Base-by-base conservation (phyloP, 2,797 vertebrate species). In the Gallirallus australis region DNA sequence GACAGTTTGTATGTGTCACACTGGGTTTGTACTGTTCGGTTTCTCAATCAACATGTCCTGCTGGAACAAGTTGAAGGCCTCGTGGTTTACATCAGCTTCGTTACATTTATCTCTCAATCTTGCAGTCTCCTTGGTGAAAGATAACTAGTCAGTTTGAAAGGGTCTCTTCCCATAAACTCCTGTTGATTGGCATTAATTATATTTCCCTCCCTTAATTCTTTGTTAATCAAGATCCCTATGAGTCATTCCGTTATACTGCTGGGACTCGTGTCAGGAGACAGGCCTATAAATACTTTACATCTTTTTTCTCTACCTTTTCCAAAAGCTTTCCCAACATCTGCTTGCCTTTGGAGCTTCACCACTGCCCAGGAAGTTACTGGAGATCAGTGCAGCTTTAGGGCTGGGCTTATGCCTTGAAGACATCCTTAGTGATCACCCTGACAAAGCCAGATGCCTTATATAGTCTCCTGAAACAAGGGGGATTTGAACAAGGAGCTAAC, bases 111-210 rank as follows among this genome's bases (percentile, higher is more conserved):
- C 95, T 42, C 68, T 95, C 84, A 61, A 25, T 59, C 75, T 92
- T 92, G 59, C 54, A 63, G 42, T 81, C 72, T 95, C 50, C 50
- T 59, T 7, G 7, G 59, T 84, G 70, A 93, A 91, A 88, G 94
- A 91, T 82, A 94, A 66, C n/a, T 73, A 81, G 40, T 80, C 61
- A 71, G 48, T 87, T 92, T 90, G 89, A 92, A 94, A 81, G 86
- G 86, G 92, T 92, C 84, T 91, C 57, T 92, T 95, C 60, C 90
- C 79, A 83, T 95, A 81, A 95, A 92, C 59, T 85, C 27, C 57
- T 71, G 68, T 87, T 94, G 94, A 94, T 87, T 92, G 75, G 84
- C 95, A 75, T 94, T 95, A 95, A 95, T 95, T 93, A 47, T 94
- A 86, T 94, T 93, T 96, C 76, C 57, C 65, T 95, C 81, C 86